Base-by-base conservation (phyloP, 2,888 invertebrate species). In the Calliphora vomitoria region DNA sequence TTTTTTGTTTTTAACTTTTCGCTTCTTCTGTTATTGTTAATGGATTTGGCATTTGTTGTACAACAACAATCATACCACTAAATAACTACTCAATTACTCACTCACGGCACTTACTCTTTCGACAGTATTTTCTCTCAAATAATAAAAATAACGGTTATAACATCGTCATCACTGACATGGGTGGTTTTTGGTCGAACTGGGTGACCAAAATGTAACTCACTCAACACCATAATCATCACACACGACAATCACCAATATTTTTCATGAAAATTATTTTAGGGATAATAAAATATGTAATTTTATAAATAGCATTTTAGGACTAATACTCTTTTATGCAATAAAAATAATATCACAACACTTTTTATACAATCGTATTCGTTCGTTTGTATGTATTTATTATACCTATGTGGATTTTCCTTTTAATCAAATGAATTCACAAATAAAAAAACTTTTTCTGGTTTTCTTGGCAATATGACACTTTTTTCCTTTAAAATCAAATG, bases 131-230 rank as follows among this genome's bases (percentile, higher is more conserved):
- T 31, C 82, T 82, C 82, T 75, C 18, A 41, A 64, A 64, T 1
- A 25, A 68, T 4, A 38, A 68, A 62, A 69, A 75, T 76, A 62
- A 83, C 74, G 58, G 66, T 68, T 53, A 62, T 20, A 62, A 18
- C 20, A 76, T 55, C 68, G 80, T 81, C 80, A 53, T 66, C 50
- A 53, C 20, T 53, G 25, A 4, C 1, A 71, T 69, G 31, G 82
- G 58, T 60, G 64, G 72, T 72, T 55, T 62, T 47, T 55, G 5
- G 50, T 50, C 8, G 47, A 18, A 8, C 50, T 64, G 47, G 18
- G 11, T n/a, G n/a, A 5, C 44, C 35, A 69, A 18, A 50, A 11
- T 15, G 15, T 60, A 8, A 71, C 47, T 38, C 44, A 68, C 38
- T 25, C 68, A 4, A 25, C 25, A 4, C 47, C n/a, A 69, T 20